These are phyloP conservation scores for Pipistrellus pipistrellus DNA, from an alignment of 2,797 vertebrate genomes.

Conservation along the genomic window DNA sequence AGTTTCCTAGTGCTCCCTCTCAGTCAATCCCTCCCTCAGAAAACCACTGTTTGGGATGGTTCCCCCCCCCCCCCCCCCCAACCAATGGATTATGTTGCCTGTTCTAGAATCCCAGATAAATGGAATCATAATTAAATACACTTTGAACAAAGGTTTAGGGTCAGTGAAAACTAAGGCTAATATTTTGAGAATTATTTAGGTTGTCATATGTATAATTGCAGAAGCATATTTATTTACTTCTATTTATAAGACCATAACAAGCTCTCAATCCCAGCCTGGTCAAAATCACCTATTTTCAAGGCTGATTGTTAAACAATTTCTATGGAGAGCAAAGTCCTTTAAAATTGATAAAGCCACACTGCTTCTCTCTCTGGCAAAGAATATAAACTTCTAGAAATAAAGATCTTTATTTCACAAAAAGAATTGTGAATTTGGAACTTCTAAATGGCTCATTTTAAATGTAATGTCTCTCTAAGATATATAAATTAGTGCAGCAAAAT, in stretches of 20 bases:
- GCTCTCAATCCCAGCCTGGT: not conserved
- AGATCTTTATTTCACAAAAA: slow-evolving; percentile 34
- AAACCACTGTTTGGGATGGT: not conserved
- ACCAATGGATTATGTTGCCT: not conserved
- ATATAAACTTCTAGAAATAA: not conserved
- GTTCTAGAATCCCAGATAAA: not conserved
- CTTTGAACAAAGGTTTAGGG: not conserved
- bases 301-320: not conserved
- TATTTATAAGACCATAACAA: slow-evolving; percentile 11
- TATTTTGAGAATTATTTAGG: not conserved
- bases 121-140: not conserved
- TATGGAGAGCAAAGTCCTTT: not conserved
- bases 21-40: not conserved
- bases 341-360: not conserved
- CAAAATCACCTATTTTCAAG: slow-evolving; percentile 33
- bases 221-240: slow-evolving; percentile 21
- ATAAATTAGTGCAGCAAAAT: slow-evolving; percentile 55
- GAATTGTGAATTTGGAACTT: slow-evolving; percentile 57
- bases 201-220: not conserved
- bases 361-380: not conserved
- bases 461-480: slow-evolving; percentile 62
- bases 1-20: not conserved
- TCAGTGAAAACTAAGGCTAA: not conserved
- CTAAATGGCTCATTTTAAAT: not conserved
- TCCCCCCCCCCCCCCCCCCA: not conserved